Conservation (phyloP, 2,888 invertebrate genomes). For the Nebria salina region DNA sequence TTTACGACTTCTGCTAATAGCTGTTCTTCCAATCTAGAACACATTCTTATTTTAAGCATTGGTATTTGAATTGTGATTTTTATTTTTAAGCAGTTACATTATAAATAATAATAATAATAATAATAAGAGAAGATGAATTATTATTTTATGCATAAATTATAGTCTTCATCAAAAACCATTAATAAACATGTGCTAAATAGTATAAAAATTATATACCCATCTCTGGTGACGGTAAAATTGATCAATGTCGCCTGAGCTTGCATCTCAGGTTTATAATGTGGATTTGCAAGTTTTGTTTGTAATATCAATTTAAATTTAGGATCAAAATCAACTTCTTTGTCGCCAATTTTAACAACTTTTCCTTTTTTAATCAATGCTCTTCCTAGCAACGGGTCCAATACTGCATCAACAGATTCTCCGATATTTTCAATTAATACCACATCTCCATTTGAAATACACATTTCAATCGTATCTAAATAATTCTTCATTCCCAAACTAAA, state of each 20-base stretch:
- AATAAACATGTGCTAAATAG: too few species aligned
- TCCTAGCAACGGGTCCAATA: conserved; percentile 88
- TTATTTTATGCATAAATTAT: too few species aligned
- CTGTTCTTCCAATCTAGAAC: conserved; percentile 82
- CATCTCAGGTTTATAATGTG: conserved; percentile 96
- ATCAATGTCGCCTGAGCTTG: conserved; percentile 96
- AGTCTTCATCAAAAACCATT: too few species aligned
- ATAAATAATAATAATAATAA: too few species aligned
- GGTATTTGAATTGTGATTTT: not conserved
- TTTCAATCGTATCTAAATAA: conserved; percentile 85
- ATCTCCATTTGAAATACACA: conserved; percentile 71
- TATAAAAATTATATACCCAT: conserved; percentile 68
- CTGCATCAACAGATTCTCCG: conserved; percentile 88
- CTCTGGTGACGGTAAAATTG: conserved; percentile 93
- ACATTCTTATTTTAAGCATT: not conserved
- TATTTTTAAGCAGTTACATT: too few species aligned
- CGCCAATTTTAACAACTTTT: conserved; percentile 83
- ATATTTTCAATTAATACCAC: conserved; percentile 89
- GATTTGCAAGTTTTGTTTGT: conserved; percentile 94
- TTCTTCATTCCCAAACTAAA: conserved; percentile 80
- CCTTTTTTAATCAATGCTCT: conserved; percentile 91
- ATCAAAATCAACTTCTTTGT: conserved; percentile 91
- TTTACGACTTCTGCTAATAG: conserved; percentile 93
- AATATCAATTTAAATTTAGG: conserved; percentile 83
- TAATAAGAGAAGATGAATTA: too few species aligned